Base-by-base conservation (phyloP, 2,888 invertebrate species). In the Dromius quadrimaculatus region DNA sequence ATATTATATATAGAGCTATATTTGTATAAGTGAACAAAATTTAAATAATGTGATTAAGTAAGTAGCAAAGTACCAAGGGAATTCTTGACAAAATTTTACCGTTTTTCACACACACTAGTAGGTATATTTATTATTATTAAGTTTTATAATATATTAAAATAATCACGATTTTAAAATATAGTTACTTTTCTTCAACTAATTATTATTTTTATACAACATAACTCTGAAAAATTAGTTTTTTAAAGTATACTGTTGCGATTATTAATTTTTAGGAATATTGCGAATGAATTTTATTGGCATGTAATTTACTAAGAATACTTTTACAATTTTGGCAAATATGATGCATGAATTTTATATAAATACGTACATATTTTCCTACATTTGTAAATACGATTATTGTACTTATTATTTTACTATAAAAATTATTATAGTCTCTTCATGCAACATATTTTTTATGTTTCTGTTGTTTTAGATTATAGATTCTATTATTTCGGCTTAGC, bases 1-100 rank as follows among this genome's bases (percentile, higher is more conserved):
- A n/a, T n/a, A n/a, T n/a, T 68, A 68, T 59, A 68, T 68, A 68
- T 68, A 68, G 68, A 68, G 34, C 38, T 68, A 68, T 68, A 68
- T 68, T 59, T 68, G 68, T 68, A 59, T 59, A 68, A 68, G 68
- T 34, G 45, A 68, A 68, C 41, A 59, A 57, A 65, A 65, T 50
- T 20, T 6, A 65, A 68, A 59, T 68, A 20, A 19, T 68, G 68
- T 59, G 68, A 68, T 68, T 68, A 59, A 34, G 9, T 59, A 41
- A 20, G 9, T 59, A 41, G 32, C 23, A 57, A 68, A 68, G 20
- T 36, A 59, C 54, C 68, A 50, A n/a, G n/a, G n/a, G n/a, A n/a
- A n/a, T n/a, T n/a, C 50, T 38, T 54, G 59, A 43, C 45, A 68
- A 68, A 59, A 20, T 11, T 6, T 38, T 34, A 34, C 36, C 11